Conservation (phyloP, 2,797 vertebrate genomes). For the Esox masquinongy region DNA sequence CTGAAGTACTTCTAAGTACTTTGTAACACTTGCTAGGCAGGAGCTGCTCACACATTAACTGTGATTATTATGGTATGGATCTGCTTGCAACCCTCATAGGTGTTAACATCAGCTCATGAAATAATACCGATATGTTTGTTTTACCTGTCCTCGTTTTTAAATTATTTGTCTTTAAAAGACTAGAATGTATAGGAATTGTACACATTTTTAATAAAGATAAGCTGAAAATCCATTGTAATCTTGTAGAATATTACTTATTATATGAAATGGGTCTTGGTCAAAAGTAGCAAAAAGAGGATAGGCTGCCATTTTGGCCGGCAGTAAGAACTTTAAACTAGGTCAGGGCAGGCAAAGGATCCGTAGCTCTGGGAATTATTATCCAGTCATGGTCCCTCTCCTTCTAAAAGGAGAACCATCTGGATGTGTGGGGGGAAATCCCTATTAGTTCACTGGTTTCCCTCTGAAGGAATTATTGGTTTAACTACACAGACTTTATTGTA, state of each 20-base stretch:
- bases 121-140: conserved; percentile 23
- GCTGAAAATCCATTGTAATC: not conserved
- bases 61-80: not conserved
- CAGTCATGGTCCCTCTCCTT: conserved; percentile 39
- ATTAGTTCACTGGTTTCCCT: conserved; percentile 48
- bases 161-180: conserved; percentile 88
- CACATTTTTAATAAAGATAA: conserved; percentile 61
- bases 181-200: conserved; percentile 61
- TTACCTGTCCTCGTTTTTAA: conserved; percentile 65
- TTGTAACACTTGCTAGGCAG: not conserved
- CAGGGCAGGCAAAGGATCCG: conserved; percentile 23
- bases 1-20: not conserved
- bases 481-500: not conserved
- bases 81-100: conserved; percentile 6
- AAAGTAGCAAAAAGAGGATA: conserved; percentile 16
- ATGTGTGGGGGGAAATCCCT: conserved; percentile 53
- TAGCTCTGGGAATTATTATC: conserved; percentile 51
- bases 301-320: conserved; percentile 16
- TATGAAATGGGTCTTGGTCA: not conserved
- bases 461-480: conserved; percentile 21
- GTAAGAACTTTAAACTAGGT: conserved; percentile 50
- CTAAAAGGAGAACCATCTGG: conserved; percentile 65
- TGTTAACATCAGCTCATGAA: conserved; percentile 23
- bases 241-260: not conserved
- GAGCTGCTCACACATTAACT: not conserved